Base-by-base conservation (phyloP, 1,140 invertebrate genomes). In the Portunus trituberculatus region DNA sequence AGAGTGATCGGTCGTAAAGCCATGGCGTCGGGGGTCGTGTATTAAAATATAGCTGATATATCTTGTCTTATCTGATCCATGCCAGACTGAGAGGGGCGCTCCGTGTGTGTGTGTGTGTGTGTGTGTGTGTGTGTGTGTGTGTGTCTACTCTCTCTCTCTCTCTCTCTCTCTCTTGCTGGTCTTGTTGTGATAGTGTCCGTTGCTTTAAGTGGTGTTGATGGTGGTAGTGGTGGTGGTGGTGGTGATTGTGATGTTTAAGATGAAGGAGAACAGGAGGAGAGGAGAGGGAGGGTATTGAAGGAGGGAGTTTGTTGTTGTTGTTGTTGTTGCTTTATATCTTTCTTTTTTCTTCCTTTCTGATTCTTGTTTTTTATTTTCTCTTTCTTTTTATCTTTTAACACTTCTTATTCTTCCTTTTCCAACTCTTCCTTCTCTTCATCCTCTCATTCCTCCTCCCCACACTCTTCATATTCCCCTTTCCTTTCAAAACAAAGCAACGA, bases 31-130 rank as follows among this genome's bases (percentile, higher is more conserved):
- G 82, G 82, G 93, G 84, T 32, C 46, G 84, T 93, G 29, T 88
- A 93, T 93, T 93, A 93, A 93, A 93, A 93, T 93, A 93, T 88
- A 84, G 93, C 14, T 20, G 93, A 93, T 93, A 45, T 39, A 93
- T 93, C 93, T 88, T 87, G 84, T 10, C 93, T 93, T 93, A 93
- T 93, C 93, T 93, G 93, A 93, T 93, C 45, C 93, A 48, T 82
- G 91, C 48, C 91, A 92, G 90, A 25, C 46, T 76, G 67, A n/a
- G 2, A 7, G 67, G 67, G 12, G 52, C 52, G 12, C 52, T 20
- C 12, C 10, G 52, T 59, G 52, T 59, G 52, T 59, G 52, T 59
- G 52, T 59, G 52, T 59, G 52, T 59, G 52, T 59, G 52, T 59
- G 52, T 59, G 52, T 59, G 52, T 59, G 52, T 59, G 52, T 59